Percentiles rank a stretch among this genome's conserved stretches.
phyloP scores from a whole-genome alignment of 2,797 vertebrate species.

The Hippoglossus hippoglossus region DNA sequence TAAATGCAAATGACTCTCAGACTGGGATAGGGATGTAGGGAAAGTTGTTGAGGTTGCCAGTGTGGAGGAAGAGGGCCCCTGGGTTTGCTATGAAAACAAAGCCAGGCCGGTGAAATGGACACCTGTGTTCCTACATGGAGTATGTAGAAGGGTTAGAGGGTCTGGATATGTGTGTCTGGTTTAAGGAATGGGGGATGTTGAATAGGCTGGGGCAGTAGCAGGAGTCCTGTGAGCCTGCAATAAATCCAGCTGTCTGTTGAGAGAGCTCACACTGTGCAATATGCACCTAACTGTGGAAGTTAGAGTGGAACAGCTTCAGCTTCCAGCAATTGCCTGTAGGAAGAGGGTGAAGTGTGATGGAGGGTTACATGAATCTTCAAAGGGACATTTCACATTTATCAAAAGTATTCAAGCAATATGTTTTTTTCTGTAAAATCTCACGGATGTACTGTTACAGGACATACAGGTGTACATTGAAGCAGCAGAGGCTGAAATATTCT shows the following conservation, averaged over 20 bases:
- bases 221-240: slow-evolving; percentile 34
- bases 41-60: slow-evolving; percentile 43
- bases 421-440: no score
- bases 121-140: slow-evolving; percentile 36
- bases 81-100: slow-evolving; percentile 72
- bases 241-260: slow-evolving; percentile 43
- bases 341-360: no score
- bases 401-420: no score
- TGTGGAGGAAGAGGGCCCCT: slow-evolving; percentile 52
- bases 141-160: slow-evolving; percentile 3
- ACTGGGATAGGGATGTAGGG: slow-evolving; percentile 36
- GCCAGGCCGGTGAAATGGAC: slow-evolving; percentile 56
- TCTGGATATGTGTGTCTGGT: slow-evolving; percentile 20
- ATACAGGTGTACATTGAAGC: no score
- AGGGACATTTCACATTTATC: no score
- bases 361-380: no score
- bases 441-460: no score
- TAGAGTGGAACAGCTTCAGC: no score
- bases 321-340: no score
- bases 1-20: slow-evolving; percentile 40
- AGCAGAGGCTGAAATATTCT: no score
- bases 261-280: slow-evolving; percentile 2
- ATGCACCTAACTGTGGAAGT: slow-evolving; percentile 3
- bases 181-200: background rate
- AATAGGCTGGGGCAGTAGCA: background rate